Conservation (phyloP, 2,113 vertebrate genomes). For the Peromyscus maniculatus region DNA sequence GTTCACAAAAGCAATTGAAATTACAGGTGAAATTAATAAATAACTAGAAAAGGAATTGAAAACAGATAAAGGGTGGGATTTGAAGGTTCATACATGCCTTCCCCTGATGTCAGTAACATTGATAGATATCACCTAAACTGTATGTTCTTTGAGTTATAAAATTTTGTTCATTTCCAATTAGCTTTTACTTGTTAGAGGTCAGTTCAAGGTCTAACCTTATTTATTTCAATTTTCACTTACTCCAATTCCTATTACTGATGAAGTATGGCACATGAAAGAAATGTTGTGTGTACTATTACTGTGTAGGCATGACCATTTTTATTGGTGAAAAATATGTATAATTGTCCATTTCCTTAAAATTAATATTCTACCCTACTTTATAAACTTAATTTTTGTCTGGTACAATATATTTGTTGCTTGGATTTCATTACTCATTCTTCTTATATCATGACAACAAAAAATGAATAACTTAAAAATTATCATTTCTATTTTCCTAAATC, state of each 20-base stretch:
- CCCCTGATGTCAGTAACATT: constrained; percentile 23
- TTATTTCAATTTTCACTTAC: not conserved
- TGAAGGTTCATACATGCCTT: not conserved
- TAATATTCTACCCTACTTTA: not conserved
- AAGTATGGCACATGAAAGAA: not conserved
- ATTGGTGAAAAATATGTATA: not conserved
- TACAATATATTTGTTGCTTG: not conserved
- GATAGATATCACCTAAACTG: not conserved
- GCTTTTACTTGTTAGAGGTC: not conserved
- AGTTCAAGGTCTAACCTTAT: not conserved
- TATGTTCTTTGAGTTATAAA: not conserved
- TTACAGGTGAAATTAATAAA: constrained; percentile 13
- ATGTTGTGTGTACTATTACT: not conserved
- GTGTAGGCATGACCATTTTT: not conserved
- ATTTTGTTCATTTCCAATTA: not conserved
- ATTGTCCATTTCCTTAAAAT: not conserved
- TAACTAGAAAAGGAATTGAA: not conserved
- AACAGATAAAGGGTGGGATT: not conserved
- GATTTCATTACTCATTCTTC: not conserved
- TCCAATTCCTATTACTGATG: not conserved
- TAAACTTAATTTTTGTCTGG: not conserved
- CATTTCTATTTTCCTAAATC: no score
- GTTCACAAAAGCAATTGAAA: constrained; percentile 10
- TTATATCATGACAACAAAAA: not conserved
- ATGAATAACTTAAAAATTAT: not conserved